Conservation (phyloP, 1,140 invertebrate genomes). For the Gerris buenoi region DNA sequence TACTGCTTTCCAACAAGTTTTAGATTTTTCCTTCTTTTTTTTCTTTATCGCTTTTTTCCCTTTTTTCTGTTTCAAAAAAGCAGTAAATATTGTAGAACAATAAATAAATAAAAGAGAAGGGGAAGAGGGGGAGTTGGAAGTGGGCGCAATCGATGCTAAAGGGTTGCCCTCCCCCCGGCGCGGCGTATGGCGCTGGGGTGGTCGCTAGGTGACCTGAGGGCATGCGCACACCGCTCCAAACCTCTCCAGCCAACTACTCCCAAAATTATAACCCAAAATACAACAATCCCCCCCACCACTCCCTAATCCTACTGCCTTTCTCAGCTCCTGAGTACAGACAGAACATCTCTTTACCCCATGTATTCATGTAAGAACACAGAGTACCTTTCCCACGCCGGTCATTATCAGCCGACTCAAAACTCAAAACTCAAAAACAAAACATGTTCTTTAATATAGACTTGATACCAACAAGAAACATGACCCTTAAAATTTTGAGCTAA, state of each 20-base stretch:
- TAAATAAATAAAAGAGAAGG: conserved; percentile 9
- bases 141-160: conserved; percentile 1
- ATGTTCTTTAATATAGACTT: too few species aligned
- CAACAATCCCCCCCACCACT: background rate
- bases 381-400: too few species aligned
- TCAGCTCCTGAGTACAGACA: too few species aligned
- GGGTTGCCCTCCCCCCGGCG: too few species aligned
- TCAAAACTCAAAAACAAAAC: too few species aligned
- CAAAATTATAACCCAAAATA: background rate
- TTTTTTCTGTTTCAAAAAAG: background rate
- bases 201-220: conserved; percentile 3
- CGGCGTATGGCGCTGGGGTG: conserved; percentile 2
- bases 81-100: conserved; percentile 8
- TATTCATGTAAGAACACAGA: too few species aligned
- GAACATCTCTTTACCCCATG: too few species aligned
- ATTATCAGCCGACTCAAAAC: too few species aligned
- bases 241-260: background rate
- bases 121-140: background rate
- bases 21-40: too few species aligned
- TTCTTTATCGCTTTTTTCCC: background rate
- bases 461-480: too few species aligned
- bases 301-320: background rate
- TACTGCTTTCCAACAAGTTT: too few species aligned
- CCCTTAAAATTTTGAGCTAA: too few species aligned
- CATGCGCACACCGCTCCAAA: background rate